Evolutionary conservation across 2,888 invertebrate genomes (phyloP).

Genomic region (Eledone cirrhosa): DNA sequence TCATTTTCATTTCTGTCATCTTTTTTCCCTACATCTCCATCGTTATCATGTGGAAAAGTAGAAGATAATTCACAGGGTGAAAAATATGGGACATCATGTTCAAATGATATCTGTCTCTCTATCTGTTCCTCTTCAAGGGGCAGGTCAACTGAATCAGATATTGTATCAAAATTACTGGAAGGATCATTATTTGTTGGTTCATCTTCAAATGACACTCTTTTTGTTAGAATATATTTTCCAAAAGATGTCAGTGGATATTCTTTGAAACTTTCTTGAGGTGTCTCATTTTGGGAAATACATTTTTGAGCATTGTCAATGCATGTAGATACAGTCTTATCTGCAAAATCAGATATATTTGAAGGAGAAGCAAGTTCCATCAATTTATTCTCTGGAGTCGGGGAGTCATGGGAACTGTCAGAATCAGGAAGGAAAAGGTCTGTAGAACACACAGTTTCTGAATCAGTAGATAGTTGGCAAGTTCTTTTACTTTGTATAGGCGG

Average conservation of each 20-base stretch:
- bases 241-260: too few relatives aligned
- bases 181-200: not conserved
- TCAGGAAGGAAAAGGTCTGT: not conserved
- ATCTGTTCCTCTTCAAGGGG: not conserved
- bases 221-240: not conserved
- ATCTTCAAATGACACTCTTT: constrained; percentile 5
- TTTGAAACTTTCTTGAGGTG: not conserved
- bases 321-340: not conserved
- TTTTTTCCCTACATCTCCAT: not conserved
- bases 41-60: not conserved
- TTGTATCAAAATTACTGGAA: not conserved
- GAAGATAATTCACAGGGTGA: not conserved
- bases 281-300: not conserved
- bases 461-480: not conserved
- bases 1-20: too few relatives aligned
- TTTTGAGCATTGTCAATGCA: not conserved
- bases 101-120: not conserved
- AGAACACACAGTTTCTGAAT: not conserved
- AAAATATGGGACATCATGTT: not conserved
- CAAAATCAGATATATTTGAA: constrained; percentile 5
- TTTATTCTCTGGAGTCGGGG: not conserved
- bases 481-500: not conserved
- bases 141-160: not conserved
- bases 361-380: not conserved
- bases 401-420: not conserved